Conservation (phyloP, 2,113 vertebrate genomes). For the Oryzias woworae region DNA sequence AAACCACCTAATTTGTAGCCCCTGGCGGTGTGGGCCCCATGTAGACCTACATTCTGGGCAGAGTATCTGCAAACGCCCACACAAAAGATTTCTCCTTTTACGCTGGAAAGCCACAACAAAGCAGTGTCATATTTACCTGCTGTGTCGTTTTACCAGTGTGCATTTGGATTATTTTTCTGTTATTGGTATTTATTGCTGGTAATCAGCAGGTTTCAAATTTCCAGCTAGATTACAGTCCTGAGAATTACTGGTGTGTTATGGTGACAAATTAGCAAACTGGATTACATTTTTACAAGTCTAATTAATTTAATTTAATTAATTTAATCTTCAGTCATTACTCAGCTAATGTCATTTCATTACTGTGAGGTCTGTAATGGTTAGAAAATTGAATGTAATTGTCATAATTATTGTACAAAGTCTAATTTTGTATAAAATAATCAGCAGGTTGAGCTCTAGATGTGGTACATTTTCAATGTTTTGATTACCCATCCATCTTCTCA, state of each 20-base stretch:
- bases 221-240: neutral
- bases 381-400: too few relatives aligned
- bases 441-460: too few relatives aligned
- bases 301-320: too few relatives aligned
- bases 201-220: conserved; percentile 7
- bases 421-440: too few relatives aligned
- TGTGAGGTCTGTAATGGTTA: too few relatives aligned
- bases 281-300: too few relatives aligned
- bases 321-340: too few relatives aligned
- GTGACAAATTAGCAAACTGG: neutral
- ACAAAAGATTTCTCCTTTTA: conserved; percentile 39
- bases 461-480: too few relatives aligned
- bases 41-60: conserved; percentile 40
- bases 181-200: conserved; percentile 7
- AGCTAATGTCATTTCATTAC: too few relatives aligned
- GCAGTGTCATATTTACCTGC: conserved; percentile 38
- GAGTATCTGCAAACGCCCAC: conserved; percentile 45
- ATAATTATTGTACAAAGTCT: too few relatives aligned
- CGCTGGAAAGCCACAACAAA: conserved; percentile 65
- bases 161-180: neutral
- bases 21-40: conserved; percentile 44
- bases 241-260: neutral
- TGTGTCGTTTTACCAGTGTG: conserved; percentile 17
- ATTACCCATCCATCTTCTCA: too few relatives aligned
- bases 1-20: conserved; percentile 58